phyloP scores from a whole-genome alignment of 2,113 vertebrate species.

The Pseudorasbora parva region DNA sequence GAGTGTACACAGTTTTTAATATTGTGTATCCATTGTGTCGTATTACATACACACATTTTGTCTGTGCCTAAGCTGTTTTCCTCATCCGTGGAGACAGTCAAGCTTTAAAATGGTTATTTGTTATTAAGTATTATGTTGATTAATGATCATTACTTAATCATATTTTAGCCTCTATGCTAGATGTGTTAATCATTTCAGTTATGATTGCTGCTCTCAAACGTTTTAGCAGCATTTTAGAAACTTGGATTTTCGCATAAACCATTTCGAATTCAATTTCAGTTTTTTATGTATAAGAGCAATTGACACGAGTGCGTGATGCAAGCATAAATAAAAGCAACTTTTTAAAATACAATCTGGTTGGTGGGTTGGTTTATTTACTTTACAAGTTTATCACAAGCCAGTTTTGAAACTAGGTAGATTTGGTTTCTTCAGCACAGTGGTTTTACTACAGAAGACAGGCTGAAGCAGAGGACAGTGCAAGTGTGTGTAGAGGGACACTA shows the following conservation, averaged over 20 bases:
- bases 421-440: conserved; percentile 36
- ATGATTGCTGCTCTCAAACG: no score
- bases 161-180: no score
- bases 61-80: not conserved
- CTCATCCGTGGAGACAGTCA: not conserved
- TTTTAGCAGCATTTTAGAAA: no score
- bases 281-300: not conserved
- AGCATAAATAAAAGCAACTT: not conserved
- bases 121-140: no score
- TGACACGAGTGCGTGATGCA: no score
- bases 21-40: no score
- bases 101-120: no score
- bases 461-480: not conserved
- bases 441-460: not conserved
- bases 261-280: not conserved
- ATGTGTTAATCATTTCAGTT: no score
- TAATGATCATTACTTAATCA: no score
- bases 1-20: no score
- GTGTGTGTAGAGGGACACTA: no score
- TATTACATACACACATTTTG: not conserved
- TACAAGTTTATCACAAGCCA: not conserved
- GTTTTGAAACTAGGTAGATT: not conserved
- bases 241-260: no score
- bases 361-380: not conserved
- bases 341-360: not conserved